phyloP scores from a whole-genome alignment of 2,888 invertebrate species.

The Cryptosula pallasiana region DNA sequence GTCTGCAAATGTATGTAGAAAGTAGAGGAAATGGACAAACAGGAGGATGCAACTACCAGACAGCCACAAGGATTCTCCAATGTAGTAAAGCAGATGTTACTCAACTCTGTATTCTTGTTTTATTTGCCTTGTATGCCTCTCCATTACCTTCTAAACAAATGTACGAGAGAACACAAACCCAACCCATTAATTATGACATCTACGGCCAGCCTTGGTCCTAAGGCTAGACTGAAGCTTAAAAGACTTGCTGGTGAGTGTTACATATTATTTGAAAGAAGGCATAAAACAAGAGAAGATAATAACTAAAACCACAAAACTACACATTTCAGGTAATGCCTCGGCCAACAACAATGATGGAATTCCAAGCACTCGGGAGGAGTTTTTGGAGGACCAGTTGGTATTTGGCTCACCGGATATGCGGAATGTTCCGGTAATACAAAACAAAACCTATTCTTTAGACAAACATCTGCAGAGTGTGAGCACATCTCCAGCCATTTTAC shows the following conservation, averaged over 20 bases:
- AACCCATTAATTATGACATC: not conserved
- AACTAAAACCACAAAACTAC: no score
- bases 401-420: not conserved
- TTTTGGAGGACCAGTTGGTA: not conserved
- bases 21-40: no score
- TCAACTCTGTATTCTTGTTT: slow-evolving; percentile 15
- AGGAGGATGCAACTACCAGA: not conserved
- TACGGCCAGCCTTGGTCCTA: not conserved
- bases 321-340: not conserved
- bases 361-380: not conserved
- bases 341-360: not conserved
- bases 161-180: not conserved
- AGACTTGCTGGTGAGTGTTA: not conserved
- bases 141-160: not conserved
- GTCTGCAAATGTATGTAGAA: no score
- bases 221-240: not conserved
- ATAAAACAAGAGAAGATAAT: no score
- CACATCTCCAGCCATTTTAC: slow-evolving; percentile 6
- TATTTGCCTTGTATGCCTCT: not conserved
- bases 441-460: not conserved
- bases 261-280: no score
- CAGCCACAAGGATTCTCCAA: not conserved
- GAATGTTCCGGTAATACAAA: not conserved
- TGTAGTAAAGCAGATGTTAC: not conserved
- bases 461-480: not conserved